A percentile compares a stretch with the other conserved stretches of the same genome.
phyloP scores from a whole-genome alignment of 2,888 invertebrate genomes.

The Hypsopygia costalis region DNA sequence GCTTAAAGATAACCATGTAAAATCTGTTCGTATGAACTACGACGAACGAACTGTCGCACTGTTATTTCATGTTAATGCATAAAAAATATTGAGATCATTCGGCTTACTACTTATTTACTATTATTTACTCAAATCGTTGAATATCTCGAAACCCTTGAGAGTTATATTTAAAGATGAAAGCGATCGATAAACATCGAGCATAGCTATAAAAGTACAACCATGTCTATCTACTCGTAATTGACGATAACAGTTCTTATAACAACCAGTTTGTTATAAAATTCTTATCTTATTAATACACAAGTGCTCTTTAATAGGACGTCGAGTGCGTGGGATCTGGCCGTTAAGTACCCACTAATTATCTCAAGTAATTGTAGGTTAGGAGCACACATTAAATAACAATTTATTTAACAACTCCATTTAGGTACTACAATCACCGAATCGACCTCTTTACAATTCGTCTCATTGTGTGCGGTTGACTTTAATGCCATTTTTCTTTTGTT shows the following conservation, averaged over 20 bases:
- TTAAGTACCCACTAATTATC: constrained; percentile 23
- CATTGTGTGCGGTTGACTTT: not conserved
- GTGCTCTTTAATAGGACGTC: constrained; percentile 45
- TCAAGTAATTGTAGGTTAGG: constrained; percentile 17
- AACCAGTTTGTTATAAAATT: constrained; percentile 44
- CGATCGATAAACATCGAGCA: constrained; percentile 3
- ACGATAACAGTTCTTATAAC: constrained; percentile 45
- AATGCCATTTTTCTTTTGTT: constrained; percentile 41
- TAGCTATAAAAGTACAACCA: constrained; percentile 51
- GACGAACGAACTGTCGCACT: too few species aligned
- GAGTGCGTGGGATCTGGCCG: constrained; percentile 22
- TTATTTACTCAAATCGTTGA: too few species aligned
- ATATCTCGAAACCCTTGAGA: too few species aligned
- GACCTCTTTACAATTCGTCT: not conserved
- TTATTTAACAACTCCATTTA: constrained; percentile 2
- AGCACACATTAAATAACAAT: constrained; percentile 12
- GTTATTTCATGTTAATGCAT: too few species aligned
- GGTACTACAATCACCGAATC: not conserved
- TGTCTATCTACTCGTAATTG: constrained; percentile 42
- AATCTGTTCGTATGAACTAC: too few species aligned
- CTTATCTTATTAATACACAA: constrained; percentile 56
- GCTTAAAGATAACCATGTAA: too few species aligned
- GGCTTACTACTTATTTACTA: too few species aligned
- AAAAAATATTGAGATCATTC: too few species aligned
- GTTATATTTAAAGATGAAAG: not conserved